Percentiles rank a stretch among this genome's conserved stretches.
phyloP scores from a whole-genome alignment of 1,140 invertebrate species.

The Sarcophaga peregrina region DNA sequence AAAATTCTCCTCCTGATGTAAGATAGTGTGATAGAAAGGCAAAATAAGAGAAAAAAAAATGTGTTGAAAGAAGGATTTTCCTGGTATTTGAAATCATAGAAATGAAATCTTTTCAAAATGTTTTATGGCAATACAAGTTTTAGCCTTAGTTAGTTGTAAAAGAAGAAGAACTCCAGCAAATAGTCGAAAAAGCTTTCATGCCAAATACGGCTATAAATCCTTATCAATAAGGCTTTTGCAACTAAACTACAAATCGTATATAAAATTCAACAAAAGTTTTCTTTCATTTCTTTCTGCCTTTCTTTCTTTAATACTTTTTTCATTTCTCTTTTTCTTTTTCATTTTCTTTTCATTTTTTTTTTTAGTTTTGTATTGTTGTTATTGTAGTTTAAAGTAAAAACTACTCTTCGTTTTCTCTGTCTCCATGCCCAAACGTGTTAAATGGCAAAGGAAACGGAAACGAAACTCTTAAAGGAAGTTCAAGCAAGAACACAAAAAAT shows the following conservation, averaged over 20 bases:
- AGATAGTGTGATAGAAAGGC: background rate
- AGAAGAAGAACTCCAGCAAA: background rate
- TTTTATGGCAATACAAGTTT: background rate
- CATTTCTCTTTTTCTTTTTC: background rate
- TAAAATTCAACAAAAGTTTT: background rate
- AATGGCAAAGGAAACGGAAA: conserved; percentile 24
- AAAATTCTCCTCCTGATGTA: background rate
- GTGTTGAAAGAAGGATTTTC: conserved; percentile 18
- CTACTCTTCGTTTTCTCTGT: background rate
- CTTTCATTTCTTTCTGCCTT: background rate
- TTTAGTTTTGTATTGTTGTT: background rate
- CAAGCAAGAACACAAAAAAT: background rate
- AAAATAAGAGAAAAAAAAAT: background rate
- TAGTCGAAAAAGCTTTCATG: conserved; percentile 1
- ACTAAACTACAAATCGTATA: background rate
- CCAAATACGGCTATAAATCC: conserved; percentile 18
- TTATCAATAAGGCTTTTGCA: conserved; percentile 21
- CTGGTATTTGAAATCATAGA: conserved; percentile 3
- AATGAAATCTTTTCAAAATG: conserved; percentile 20
- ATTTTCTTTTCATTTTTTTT: background rate
- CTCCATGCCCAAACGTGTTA: background rate
- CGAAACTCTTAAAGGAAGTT: conserved; percentile 22
- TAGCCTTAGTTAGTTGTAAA: background rate
- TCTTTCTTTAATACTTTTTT: background rate
- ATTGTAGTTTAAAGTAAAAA: background rate